phyloP scores from a whole-genome alignment of 2,888 invertebrate genomes.

The Diadegma fenestrale region DNA sequence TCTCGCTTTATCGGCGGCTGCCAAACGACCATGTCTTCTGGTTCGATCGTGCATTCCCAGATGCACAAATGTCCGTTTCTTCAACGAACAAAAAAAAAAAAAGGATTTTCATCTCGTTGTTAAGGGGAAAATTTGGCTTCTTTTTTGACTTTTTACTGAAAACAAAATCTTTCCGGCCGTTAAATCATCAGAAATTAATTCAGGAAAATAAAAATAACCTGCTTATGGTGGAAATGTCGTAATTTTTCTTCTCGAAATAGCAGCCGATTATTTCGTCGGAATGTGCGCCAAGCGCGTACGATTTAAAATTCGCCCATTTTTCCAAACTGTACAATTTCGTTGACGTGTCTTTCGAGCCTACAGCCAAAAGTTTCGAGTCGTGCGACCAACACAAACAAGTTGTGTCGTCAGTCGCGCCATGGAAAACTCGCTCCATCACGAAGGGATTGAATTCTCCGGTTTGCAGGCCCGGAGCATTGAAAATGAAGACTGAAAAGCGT shows the following conservation, averaged over 20 bases:
- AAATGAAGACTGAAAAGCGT: conserved; percentile 90
- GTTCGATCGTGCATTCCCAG: conserved; percentile 94
- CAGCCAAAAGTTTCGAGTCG: conserved; percentile 95
- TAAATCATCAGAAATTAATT: no score
- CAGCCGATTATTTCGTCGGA: conserved; percentile 93
- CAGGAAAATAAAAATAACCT: conserved; percentile 74
- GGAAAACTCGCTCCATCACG: conserved; percentile 92
- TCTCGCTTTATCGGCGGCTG: conserved; percentile 85
- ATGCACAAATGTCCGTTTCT: conserved; percentile 93
- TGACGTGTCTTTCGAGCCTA: conserved; percentile 96
- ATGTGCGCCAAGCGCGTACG: conserved; percentile 93
- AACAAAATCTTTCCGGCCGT: no score
- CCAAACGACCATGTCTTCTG: conserved; percentile 88
- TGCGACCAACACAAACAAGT: conserved; percentile 96
- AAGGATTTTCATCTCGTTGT: not conserved
- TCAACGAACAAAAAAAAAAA: not conserved
- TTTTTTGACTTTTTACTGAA: no score
- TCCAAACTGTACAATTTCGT: conserved; percentile 93
- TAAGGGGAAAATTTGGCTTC: no score
- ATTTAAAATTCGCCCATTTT: conserved; percentile 90
- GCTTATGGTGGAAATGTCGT: conserved; percentile 94
- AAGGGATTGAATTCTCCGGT: conserved; percentile 95
- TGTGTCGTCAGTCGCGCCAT: conserved; percentile 93
- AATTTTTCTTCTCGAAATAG: conserved; percentile 94
- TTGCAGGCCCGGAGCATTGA: conserved; percentile 93